These are phyloP conservation scores for Argyrosomus regius DNA, from an alignment of 2,797 vertebrate genomes.

Conservation along the genomic window DNA sequence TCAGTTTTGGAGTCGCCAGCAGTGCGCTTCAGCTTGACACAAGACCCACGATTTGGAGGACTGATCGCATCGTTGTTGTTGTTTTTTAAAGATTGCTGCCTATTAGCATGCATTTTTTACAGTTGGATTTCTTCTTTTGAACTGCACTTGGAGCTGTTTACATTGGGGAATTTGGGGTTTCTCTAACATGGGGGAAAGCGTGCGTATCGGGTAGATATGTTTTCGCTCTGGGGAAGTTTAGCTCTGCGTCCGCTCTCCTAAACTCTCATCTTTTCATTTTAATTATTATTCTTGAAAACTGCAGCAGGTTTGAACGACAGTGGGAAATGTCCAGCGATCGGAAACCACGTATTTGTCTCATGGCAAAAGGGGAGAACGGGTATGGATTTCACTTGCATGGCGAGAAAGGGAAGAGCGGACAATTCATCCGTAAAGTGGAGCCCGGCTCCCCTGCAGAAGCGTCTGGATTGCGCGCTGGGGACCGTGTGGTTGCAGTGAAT, in stretches of 20 bases:
- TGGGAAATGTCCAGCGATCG: slow-evolving; percentile 87
- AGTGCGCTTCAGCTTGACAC: slow-evolving; percentile 41
- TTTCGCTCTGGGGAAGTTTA: slow-evolving; percentile 63
- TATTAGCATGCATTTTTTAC: neutral
- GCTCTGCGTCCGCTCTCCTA: slow-evolving; percentile 38
- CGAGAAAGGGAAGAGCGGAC: slow-evolving; percentile 96
- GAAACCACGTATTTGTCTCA: slow-evolving; percentile 92
- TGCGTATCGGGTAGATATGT: slow-evolving; percentile 55
- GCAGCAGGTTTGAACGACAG: slow-evolving; percentile 17
- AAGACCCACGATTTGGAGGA: slow-evolving; percentile 33
- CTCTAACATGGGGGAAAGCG: slow-evolving; percentile 17
- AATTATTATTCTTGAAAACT: slow-evolving; percentile 22
- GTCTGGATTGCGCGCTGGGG: slow-evolving; percentile 91
- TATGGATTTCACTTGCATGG: slow-evolving; percentile 98
- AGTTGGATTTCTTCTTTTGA: neutral
- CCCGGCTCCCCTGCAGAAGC: slow-evolving; percentile 92
- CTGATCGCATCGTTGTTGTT: slow-evolving; percentile 2
- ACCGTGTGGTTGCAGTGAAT: slow-evolving; percentile 94
- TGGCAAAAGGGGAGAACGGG: slow-evolving; percentile 89
- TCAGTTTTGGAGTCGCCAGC: slow-evolving; percentile 60
- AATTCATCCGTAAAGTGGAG: slow-evolving; percentile 97
- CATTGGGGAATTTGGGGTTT: neutral
- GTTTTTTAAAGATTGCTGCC: neutral
- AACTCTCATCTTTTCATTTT: slow-evolving; percentile 45
- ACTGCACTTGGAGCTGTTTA: slow-evolving; percentile 6